phyloP scores from a whole-genome alignment of 2,797 vertebrate species.

The Phylloscopus collybita region DNA sequence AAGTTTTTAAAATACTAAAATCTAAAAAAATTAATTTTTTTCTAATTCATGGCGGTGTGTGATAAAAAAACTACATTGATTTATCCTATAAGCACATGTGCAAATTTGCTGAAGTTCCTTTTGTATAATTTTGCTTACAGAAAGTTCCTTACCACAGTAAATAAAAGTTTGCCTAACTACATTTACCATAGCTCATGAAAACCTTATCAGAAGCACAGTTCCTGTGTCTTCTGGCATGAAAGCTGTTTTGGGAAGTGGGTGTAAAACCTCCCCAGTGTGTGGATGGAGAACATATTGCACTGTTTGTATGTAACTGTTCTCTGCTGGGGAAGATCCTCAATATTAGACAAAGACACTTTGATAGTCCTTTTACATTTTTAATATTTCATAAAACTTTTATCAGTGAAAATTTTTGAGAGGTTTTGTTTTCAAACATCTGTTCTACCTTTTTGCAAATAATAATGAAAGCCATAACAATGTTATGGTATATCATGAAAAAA shows the following conservation, averaged over 20 bases:
- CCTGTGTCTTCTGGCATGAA: not conserved
- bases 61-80: not conserved
- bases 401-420: not conserved
- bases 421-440: not conserved
- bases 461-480: not conserved
- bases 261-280: not conserved
- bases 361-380: not conserved
- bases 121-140: not conserved
- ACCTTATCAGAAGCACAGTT: not conserved
- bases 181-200: not conserved
- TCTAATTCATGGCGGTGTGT: fast-evolving
- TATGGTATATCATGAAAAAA: fast-evolving
- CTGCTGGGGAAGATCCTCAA: not conserved
- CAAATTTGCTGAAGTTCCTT: not conserved
- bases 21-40: not conserved
- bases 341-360: not conserved
- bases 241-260: not conserved
- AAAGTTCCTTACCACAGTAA: not conserved
- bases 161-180: not conserved
- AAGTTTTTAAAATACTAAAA: not conserved
- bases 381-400: not conserved
- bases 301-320: not conserved
- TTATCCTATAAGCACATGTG: not conserved
- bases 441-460: not conserved
- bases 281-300: not conserved